Evolutionary conservation across 2,113 vertebrate genomes (phyloP).

Genomic region (Grus americana): DNA sequence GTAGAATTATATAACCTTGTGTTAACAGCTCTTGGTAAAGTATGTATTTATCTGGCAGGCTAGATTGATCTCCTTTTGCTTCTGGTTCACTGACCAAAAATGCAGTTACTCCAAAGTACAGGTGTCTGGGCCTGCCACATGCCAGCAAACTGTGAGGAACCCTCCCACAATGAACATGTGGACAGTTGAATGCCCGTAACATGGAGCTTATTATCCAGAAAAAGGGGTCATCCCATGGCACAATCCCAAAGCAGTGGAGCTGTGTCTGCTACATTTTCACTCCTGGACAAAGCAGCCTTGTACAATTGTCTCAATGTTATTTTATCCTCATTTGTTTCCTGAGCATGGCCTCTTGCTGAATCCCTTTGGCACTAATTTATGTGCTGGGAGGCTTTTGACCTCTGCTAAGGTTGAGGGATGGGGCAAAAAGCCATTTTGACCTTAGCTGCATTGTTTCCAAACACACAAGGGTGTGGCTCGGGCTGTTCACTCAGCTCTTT

Average conservation of each 20-base stretch:
- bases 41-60: neutral
- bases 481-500: neutral
- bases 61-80: neutral
- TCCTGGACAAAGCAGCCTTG: neutral
- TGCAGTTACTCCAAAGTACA: neutral
- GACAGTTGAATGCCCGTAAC: neutral
- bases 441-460: neutral
- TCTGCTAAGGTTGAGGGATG: neutral
- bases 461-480: neutral
- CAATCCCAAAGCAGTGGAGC: neutral
- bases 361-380: neutral
- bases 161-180: fast-evolving
- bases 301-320: neutral
- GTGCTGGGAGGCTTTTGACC: neutral
- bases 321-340: neutral
- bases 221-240: neutral
- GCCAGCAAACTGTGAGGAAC: neutral
- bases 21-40: neutral
- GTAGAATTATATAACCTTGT: neutral
- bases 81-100: neutral
- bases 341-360: fast-evolving
- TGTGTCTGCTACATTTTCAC: neutral
- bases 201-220: neutral
- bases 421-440: neutral
- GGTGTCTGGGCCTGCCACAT: neutral